Percentiles rank a stretch among this genome's conserved stretches.
Conservation (phyloP, 2,888 invertebrate genomes). For the Orchesellides sinensis region DNA sequence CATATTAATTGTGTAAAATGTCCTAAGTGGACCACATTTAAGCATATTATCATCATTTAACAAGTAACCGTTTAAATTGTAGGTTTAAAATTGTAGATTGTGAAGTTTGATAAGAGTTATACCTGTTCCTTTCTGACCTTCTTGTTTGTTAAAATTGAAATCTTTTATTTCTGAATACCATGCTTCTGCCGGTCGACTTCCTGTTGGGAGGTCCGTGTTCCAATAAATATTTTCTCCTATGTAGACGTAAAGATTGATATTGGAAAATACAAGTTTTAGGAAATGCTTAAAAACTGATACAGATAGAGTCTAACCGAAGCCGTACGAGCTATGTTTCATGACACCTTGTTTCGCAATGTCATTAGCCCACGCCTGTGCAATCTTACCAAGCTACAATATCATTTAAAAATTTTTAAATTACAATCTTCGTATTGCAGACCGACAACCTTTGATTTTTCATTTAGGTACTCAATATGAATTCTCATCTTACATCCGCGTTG, state of each 20-base stretch:
- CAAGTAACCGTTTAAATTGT: background rate
- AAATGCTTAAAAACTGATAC: background rate
- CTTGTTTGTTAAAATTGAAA: constrained; percentile 67
- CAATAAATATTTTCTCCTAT: constrained; percentile 73
- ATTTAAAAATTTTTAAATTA: background rate
- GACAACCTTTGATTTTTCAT: background rate
- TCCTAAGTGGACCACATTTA: constrained; percentile 77
- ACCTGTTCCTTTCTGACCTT: constrained; percentile 72
- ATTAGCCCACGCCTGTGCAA: constrained; percentile 72
- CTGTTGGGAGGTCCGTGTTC: constrained; percentile 54
- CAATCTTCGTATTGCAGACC: background rate
- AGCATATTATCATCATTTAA: background rate
- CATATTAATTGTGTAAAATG: constrained; percentile 89
- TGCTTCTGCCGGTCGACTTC: constrained; percentile 58
- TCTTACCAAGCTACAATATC: constrained; percentile 62
- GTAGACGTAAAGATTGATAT: background rate
- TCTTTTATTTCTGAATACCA: constrained; percentile 88
- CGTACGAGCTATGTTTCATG: constrained; percentile 68
- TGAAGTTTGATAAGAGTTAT: background rate
- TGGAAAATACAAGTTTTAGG: background rate
- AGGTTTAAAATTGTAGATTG: background rate
- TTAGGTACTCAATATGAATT: no score
- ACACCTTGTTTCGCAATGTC: constrained; percentile 63
- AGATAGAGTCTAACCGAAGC: constrained; percentile 45
- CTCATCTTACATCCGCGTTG: constrained; percentile 60